Base-by-base conservation (phyloP, 1,140 invertebrate genomes). In the Drosophila malerkotliana region DNA sequence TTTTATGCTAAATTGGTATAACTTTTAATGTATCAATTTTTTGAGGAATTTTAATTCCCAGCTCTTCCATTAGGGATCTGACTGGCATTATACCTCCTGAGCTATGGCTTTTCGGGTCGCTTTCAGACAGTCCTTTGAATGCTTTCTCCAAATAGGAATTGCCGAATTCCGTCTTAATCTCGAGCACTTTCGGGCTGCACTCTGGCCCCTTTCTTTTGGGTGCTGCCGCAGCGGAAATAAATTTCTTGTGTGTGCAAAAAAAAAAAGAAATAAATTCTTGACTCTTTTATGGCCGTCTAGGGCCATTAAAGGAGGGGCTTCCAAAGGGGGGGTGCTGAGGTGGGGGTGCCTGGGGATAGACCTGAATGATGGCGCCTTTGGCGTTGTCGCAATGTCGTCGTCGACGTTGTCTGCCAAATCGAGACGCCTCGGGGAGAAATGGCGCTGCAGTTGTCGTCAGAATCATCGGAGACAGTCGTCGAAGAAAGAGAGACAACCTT, bases 231-330 rank as follows among this genome's bases (percentile, higher is more conserved):
- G 69, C 77, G 77, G 61, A 85, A 82, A 85, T 85, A 78, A 85
- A 85, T 76, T 64, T 64, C 51, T 53, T 54, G 34, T 37, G 48
- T 54, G 59, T 62, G 72, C 69, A 55, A 74, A 74, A 68, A 55
- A 74, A 74, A 68, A 55, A 51, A 49, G 39, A 73, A 73, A 85
- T 87, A 80, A 85, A 87, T 87, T 87, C 78, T 57, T 56, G 78
- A 78, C 81, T 68, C 59, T 85, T 85, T 85, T 85, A 85, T 87
- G 66, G 82, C 74, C 69, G 81, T 85, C 81, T 85, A 63, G 81
- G 76, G 81, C 66, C 78, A 85, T 85, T 85, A 87, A 74, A 77
- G 6, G 32, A 26, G 51, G 34, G 37, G 14, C 14, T 44, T 44
- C 15, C 39, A 4, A 15, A n/a, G 3, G 12, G 15, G n/a, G 48